A percentile compares a stretch with the other conserved stretches of the same genome.
Evolutionary conservation across 2,113 vertebrate genomes (phyloP).

Genomic region (Alectura lathami): DNA sequence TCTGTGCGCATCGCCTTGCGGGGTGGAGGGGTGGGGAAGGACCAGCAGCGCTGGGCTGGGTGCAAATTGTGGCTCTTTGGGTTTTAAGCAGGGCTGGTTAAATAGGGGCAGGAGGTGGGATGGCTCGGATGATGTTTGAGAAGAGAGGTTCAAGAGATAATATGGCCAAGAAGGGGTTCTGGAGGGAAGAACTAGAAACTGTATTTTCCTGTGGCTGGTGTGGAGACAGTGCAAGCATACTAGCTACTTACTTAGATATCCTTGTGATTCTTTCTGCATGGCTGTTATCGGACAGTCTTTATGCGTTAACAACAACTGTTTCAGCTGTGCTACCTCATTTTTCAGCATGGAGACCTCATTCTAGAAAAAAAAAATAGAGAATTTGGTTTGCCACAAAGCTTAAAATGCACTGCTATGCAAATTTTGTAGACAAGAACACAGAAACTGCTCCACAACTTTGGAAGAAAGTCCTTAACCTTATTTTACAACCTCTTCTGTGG

Average conservation of each 20-base stretch:
- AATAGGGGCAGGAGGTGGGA: slow-evolving; percentile 57
- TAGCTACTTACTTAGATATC: slow-evolving; percentile 97
- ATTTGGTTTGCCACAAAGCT: slow-evolving; percentile 51
- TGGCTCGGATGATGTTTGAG: slow-evolving; percentile 44
- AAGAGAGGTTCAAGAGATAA: slow-evolving; percentile 39
- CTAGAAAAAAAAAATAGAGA: slow-evolving; percentile 77
- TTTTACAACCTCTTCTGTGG: background rate
- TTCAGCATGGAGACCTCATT: slow-evolving; percentile 99
- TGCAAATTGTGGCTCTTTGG: background rate
- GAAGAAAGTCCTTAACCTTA: background rate
- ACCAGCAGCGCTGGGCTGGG: slow-evolving; percentile 25
- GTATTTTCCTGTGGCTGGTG: slow-evolving; percentile 41
- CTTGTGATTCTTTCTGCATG: slow-evolving; percentile 99
- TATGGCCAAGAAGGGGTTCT: slow-evolving; percentile 25
- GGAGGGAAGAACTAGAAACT: slow-evolving; percentile 40
- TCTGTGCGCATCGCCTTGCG: slow-evolving; percentile 33
- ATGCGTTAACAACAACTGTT: slow-evolving; percentile 97
- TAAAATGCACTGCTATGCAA: background rate
- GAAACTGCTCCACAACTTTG: background rate
- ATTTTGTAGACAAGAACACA: background rate
- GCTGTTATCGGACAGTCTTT: slow-evolving; percentile 99
- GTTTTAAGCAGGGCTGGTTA: slow-evolving; percentile 28
- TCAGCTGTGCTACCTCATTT: slow-evolving; percentile 98
- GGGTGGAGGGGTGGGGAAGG: slow-evolving; percentile 33
- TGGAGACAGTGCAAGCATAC: slow-evolving; percentile 39